A percentile compares a stretch with the other conserved stretches of the same genome.
Conservation (phyloP, 2,113 vertebrate species). For the Orycteropus afer region DNA sequence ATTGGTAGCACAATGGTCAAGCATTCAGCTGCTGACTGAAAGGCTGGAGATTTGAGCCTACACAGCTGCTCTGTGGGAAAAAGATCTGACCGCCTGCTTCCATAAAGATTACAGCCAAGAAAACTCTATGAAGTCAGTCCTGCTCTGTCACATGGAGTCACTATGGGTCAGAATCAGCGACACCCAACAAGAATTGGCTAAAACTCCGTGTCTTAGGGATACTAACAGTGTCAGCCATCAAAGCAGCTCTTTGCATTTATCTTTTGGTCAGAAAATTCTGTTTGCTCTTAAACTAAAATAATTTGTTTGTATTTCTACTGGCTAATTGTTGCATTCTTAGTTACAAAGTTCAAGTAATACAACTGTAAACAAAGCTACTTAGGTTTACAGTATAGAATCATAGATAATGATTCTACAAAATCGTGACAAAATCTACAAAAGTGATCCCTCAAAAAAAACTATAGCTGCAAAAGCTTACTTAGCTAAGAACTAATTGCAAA, state of each 20-base stretch:
- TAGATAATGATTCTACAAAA: too few relatives aligned
- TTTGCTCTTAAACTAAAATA: neutral
- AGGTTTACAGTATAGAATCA: neutral
- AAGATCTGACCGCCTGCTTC: too few relatives aligned
- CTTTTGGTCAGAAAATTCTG: neutral
- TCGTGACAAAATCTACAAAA: too few relatives aligned
- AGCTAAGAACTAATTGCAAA: neutral
- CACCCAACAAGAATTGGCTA: neutral
- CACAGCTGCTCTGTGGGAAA: neutral
- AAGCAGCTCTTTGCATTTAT: neutral
- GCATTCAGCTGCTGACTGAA: neutral
- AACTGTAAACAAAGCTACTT: neutral
- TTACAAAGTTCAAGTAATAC: neutral
- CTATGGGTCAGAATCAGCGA: neutral
- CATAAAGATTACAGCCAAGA: too few relatives aligned
- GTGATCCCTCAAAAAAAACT: neutral
- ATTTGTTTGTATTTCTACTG: slow-evolving; percentile 12
- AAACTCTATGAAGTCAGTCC: too few relatives aligned
- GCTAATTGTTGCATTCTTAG: neutral
- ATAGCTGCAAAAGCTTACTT: neutral
- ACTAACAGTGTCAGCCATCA: neutral
- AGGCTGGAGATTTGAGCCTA: neutral
- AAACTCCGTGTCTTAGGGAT: slow-evolving; percentile 9
- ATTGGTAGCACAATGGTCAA: too few relatives aligned
- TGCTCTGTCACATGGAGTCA: neutral